Conservation (phyloP, 2,797 vertebrate species). For the Phataginus tetradactyla region DNA sequence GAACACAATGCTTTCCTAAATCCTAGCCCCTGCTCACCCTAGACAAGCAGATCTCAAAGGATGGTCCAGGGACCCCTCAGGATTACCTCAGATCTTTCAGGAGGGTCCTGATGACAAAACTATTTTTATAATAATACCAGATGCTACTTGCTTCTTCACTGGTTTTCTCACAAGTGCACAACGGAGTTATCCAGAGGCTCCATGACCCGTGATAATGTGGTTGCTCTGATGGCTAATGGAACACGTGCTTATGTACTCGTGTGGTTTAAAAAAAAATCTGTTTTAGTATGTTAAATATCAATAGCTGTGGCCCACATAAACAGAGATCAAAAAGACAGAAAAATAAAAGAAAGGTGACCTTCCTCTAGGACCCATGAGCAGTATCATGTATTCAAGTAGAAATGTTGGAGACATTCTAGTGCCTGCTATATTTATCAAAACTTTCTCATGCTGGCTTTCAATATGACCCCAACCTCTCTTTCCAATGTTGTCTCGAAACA, state of each 20-base stretch:
- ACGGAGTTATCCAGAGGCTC: not conserved
- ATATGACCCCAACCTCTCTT: not conserved
- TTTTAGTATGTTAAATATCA: not conserved
- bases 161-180: not conserved
- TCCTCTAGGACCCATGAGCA: not conserved
- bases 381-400: not conserved
- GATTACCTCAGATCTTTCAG: not conserved
- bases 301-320: not conserved
- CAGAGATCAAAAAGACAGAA: not conserved
- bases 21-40: not conserved
- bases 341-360: not conserved
- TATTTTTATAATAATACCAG: not conserved
- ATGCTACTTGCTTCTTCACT: not conserved
- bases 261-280: not conserved
- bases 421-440: not conserved
- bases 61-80: rapidly evolving
- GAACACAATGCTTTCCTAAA: not conserved
- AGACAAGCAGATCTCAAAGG: not conserved
- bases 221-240: not conserved
- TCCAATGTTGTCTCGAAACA: not conserved
- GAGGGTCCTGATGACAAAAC: not conserved
- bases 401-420: not conserved
- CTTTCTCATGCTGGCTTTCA: not conserved
- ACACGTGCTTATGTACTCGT: not conserved
- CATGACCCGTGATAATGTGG: not conserved